These are phyloP conservation scores for Harpagifer antarcticus DNA, from an alignment of 2,797 vertebrate genomes.

Conservation along the genomic window DNA sequence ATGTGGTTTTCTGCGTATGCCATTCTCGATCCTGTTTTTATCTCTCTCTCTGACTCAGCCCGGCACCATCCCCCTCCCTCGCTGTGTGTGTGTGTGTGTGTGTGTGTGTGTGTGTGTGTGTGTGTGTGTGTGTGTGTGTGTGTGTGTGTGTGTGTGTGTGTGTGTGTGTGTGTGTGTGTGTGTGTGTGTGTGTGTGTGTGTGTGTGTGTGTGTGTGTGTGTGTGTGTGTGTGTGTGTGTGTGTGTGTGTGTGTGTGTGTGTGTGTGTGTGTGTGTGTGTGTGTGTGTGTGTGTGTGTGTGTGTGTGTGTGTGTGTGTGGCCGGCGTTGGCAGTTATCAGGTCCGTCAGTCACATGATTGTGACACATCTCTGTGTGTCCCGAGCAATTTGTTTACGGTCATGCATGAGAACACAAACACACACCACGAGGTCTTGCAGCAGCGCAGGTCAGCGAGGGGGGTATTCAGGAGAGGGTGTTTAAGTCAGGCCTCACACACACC, in stretches of 20 bases:
- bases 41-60: slow-evolving; percentile 39
- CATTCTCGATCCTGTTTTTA: slow-evolving; percentile 29
- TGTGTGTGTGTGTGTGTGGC: neutral
- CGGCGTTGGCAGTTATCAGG: slow-evolving; percentile 63
- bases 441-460: slow-evolving; percentile 55
- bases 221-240: no score
- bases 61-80: slow-evolving; percentile 21
- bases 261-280: no score
- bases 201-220: no score
- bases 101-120: no score
- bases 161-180: no score
- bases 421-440: slow-evolving; percentile 42
- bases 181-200: no score
- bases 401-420: slow-evolving; percentile 32
- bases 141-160: no score
- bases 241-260: no score
- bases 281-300: no score
- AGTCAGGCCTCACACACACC: slow-evolving; percentile 18
- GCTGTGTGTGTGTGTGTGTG: neutral
- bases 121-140: no score
- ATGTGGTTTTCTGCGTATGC: slow-evolving; percentile 39
- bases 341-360: slow-evolving; percentile 70
- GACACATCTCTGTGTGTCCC: slow-evolving; percentile 65
- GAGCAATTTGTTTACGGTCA: slow-evolving; percentile 64
- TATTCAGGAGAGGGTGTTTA: slow-evolving; percentile 45